Base-by-base conservation (phyloP, 1,140 invertebrate species). In the Drosophila lacertosa region DNA sequence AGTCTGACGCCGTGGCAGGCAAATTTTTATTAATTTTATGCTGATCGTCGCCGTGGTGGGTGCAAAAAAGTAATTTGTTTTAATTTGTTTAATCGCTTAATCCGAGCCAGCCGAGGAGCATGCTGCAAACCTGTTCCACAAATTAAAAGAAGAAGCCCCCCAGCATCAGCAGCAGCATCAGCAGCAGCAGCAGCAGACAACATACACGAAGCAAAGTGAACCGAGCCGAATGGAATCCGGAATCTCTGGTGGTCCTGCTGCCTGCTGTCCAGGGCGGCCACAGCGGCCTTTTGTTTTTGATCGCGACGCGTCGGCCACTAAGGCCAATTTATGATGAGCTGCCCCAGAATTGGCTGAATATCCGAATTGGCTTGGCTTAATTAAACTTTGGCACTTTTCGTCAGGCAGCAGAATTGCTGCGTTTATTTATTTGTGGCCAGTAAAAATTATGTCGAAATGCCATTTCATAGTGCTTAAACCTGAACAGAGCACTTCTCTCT, bases 41-140 rank as follows among this genome's bases (percentile, higher is more conserved):
- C 81, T 64, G 57, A 64, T 69, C 77, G 77, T 57, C 82, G 74
- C 82, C 65, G 82, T 89, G 82, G 82, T 88, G 83, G 82, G 80
- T 89, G 84, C 81, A 86, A 83, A 84, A 89, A 89, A 83, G 79
- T 84, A 89, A 89, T 89, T 89, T 89, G 84, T 89, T 89, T 89
- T 89, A 89, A 89, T 89, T 89, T 89, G 86, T 77, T 89, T 89
- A 89, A 89, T 89, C 84, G 88, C 84, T 89, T 89, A 89, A 89
- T 89, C 84, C 75, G 76, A n/a, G n/a, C 63, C 78, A 50, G 58
- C 57, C 70, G 53, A 13, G 22, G 24, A 42, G 15, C 9, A 37
- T 29, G 26, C 47, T 5, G 26, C 26, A 78, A 84, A 84, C 80
- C 81, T 63, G 80, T 84, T 86, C 44, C 26, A 73, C 47, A 86